Base-by-base conservation (phyloP, 2,888 invertebrate species). In the Nymphalis polychloros region DNA sequence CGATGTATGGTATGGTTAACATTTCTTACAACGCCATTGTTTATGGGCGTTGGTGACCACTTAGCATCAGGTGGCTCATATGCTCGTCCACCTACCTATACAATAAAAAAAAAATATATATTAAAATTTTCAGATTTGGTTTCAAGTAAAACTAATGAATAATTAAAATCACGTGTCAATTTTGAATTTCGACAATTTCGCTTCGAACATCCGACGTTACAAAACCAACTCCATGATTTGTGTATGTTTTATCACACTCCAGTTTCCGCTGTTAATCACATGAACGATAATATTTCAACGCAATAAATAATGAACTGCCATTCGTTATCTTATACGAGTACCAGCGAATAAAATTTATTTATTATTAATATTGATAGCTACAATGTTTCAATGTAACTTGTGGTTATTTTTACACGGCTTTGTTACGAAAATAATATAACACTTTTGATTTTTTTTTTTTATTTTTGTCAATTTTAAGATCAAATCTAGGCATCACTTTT, bases 191-290 rank as follows among this genome's bases (percentile, higher is more conserved):
- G 46, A 19, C 61, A 49, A 61, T 64, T 50, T 57, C 23, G 49
- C 20, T 35, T 8, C 16, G 4, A 27, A 27, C 27, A 53, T 59
- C 62, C 52, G 65, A 46, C 19, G 52, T 41, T 16, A 63, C 53
- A 65, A 47, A 61, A 63, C 62, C 50, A 53, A 5, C 47, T 50
- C 19, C 41, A 53, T 69, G 60, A 69, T 69, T 66, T 66, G 66
- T 63, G 66, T 55, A 60, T 48, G 66, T 69, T 69, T 66, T 69
- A 69, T 66, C 65, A 59, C 63, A 50, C 64, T 10, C 57, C 62
- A 62, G 65, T 65, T 60, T 55, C 59, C 63, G 63, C 65, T 47
- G 52, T 59, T 64, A 64, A 64, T 69, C 62, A 65, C 27, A 8
- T 35, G 50, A 23, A 55, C 65, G 52, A 65, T 65, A 59, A 59